These are phyloP conservation scores for Etheostoma perlongum DNA, from an alignment of 2,797 vertebrate species.

Conservation along the genomic window DNA sequence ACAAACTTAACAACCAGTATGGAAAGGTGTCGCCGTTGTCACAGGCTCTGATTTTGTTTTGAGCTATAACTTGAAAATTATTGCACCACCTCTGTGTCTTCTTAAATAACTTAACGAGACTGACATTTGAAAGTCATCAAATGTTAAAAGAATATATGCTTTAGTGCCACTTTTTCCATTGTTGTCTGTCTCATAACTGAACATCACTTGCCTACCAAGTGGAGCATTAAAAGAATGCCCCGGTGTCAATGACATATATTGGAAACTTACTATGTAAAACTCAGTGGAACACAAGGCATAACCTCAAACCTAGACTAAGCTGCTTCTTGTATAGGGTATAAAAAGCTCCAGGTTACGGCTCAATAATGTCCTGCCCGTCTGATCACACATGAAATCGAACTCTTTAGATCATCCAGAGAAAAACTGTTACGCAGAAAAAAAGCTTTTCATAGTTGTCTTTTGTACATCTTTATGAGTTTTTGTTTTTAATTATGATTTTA, in stretches of 20 bases:
- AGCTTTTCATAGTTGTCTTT: neutral
- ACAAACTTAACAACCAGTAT: no score
- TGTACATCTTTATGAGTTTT: neutral
- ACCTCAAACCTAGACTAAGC: neutral
- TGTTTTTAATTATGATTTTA: neutral
- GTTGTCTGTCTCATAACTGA: neutral
- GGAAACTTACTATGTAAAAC: neutral
- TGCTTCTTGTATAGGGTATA: neutral
- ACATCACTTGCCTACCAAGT: neutral
- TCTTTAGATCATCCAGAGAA: neutral
- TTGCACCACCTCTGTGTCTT: neutral
- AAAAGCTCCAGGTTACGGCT: neutral
- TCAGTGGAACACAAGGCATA: neutral
- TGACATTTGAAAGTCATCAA: conserved; percentile 12
- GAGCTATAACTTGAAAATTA: neutral
- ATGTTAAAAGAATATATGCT: neutral
- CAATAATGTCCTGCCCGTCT: neutral
- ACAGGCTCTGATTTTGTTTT: no score
- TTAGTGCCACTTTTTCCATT: neutral
- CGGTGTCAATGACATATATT: rapidly evolving
- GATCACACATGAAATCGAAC: neutral
- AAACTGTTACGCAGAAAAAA: neutral
- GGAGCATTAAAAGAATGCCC: neutral
- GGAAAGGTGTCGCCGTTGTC: no score
- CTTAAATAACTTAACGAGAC: no score